Conservation (phyloP, 2,888 invertebrate species). For the Rhodophaea formosa region DNA sequence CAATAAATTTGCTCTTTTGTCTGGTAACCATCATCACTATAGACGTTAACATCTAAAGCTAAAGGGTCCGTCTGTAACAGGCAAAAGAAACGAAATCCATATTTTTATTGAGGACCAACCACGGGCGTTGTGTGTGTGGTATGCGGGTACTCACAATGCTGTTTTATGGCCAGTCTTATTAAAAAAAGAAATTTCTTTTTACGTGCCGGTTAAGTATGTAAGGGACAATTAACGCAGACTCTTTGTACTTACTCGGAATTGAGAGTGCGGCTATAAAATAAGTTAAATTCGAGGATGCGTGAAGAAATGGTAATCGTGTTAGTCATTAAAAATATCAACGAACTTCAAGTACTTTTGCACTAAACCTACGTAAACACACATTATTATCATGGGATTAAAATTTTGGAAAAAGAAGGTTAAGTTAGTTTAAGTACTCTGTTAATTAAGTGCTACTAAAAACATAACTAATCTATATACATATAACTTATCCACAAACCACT, state of each 20-base stretch:
- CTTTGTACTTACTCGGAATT: neutral
- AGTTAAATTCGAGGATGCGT: neutral
- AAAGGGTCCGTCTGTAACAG: conserved; percentile 1
- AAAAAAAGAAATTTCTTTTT: conserved; percentile 5
- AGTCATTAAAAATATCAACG: too few species aligned
- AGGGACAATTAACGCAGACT: conserved; percentile 2
- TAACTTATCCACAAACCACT: too few species aligned
- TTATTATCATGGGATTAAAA: too few species aligned
- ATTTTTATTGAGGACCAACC: conserved; percentile 9
- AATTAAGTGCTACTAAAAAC: too few species aligned
- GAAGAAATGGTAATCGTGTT: neutral
- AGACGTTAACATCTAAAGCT: too few species aligned
- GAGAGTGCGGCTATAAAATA: neutral
- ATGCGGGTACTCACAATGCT: conserved; percentile 17
- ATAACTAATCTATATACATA: too few species aligned
- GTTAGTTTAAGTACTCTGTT: too few species aligned
- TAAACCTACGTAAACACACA: too few species aligned
- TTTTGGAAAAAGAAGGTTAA: too few species aligned
- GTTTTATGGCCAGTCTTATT: conserved; percentile 14
- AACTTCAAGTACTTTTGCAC: too few species aligned
- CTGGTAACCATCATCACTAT: neutral
- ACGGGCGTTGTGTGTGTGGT: conserved; percentile 7
- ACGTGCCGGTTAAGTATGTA: neutral
- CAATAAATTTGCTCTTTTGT: too few species aligned
- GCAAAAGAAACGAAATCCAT: conserved; percentile 12